A percentile compares a stretch with the other conserved stretches of the same genome.
These are phyloP conservation scores for Leptopilina boulardi DNA, from an alignment of 1,140 invertebrate species.

Conservation along the genomic window DNA sequence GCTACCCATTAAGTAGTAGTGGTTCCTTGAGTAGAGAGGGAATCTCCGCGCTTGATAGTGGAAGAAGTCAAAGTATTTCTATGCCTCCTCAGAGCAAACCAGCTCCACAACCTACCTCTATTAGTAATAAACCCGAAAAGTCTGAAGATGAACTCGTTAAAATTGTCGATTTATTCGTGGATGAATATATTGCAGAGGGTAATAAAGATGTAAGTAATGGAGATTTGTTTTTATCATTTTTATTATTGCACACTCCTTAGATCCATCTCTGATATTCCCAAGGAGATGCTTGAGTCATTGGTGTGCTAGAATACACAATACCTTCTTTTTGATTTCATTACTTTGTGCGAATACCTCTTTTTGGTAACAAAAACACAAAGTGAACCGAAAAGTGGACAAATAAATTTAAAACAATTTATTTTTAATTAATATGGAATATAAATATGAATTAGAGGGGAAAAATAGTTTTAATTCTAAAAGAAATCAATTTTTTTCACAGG, in stretches of 20 bases:
- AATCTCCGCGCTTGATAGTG: conserved; percentile 58
- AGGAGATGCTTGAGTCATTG: conserved; percentile 74
- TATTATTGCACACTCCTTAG: conserved; percentile 70
- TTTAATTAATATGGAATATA: neutral
- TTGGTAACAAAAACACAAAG: conserved; percentile 36
- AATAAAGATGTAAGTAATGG: conserved; percentile 62
- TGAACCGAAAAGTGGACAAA: conserved; percentile 57
- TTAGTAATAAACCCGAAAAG: conserved; percentile 52
- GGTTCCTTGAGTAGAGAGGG: conserved; percentile 62
- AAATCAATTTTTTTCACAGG: conserved; percentile 43
- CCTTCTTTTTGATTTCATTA: conserved; percentile 57
- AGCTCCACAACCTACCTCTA: conserved; percentile 58
- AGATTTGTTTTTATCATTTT: conserved; percentile 46
- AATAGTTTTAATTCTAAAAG: no score
- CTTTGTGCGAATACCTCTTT: conserved; percentile 34
- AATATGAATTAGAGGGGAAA: neutral
- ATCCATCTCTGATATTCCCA: conserved; percentile 67
- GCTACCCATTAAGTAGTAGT: conserved; percentile 74
- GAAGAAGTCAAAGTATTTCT: conserved; percentile 67
- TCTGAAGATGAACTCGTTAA: conserved; percentile 62
- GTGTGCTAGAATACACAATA: conserved; percentile 72
- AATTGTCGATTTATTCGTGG: conserved; percentile 55
- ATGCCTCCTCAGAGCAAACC: conserved; percentile 67
- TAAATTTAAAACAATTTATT: conserved; percentile 34
- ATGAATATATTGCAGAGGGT: conserved; percentile 59